Base-by-base conservation (phyloP, 2,888 invertebrate species). In the Hemistola chrysoprasaria region DNA sequence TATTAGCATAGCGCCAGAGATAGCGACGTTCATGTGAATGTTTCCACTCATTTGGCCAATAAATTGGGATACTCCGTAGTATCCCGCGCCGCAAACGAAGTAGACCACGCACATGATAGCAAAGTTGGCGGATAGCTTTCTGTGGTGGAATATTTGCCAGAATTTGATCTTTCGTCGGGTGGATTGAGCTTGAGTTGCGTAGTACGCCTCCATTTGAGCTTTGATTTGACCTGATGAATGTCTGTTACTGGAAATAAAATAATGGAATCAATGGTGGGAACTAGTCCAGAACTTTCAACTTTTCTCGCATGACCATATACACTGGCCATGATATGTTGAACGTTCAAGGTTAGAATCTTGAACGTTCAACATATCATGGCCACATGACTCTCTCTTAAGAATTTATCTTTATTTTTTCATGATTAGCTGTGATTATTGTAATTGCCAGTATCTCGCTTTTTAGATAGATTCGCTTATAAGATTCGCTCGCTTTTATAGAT, bases 51-150 rank as follows among this genome's bases (percentile, higher is more conserved):
- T 89, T 64, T 93, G 91, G 0, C 94, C 93, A 31, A 95, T 92
- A 63, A 93, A 95, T 63, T 95, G 94, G 0, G 94, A 93, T 11
- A 96, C 92, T 0, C 96, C 96, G 60, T 95, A 97, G 69, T 96
- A 95, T 11, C 95, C 94, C 85, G 97, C 90, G 3, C 95, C 95
- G 31, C 95, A 94, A 0, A 94, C 92, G 7, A 94, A 87, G 93
- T 95, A 95, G 56, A 93, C 92, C 56, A 92, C 90, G 32, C 92
- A 90, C 76, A 95, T 92, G 42, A 91, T 91, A 0, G 91, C 49
- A 0, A 94, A 92, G 60, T 93, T 93, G 8, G 89, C 56, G 8
- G 92, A 75, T 65, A 94, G 84, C 56, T 90, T 91, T 40, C 53
- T 78, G 42, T 83, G 69, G 6, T 47, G 65, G 46, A 85, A 85